Evolutionary conservation across 30 jellyfish, hydroid and myxozoan genomes (phyloP), one percentile per base, ranked within the genome.

Genomic region (Hydractinia symbiolongicarpus): DNA sequence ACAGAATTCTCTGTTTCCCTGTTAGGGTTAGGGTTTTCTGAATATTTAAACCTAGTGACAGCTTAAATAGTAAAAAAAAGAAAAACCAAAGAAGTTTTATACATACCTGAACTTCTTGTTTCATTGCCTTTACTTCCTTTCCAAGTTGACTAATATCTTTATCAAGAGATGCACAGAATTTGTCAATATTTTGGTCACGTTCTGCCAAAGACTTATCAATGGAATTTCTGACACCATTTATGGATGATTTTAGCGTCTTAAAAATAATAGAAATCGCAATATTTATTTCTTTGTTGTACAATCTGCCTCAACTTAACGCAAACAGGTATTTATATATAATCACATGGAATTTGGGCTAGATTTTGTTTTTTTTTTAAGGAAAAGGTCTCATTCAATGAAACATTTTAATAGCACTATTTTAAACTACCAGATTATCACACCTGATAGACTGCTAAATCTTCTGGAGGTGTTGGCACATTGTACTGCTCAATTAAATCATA

Each of bases 391-490:
- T 9, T 57, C 10, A 57, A 10, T 10, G n/a, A 57, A 57, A n/a
- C n/a, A 58, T 58, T 58, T 58, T 58, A 58, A 58, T 16, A 58
- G 69, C 15, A 58, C 74, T n/a, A 64, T n/a, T 51, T 64, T 64
- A 64, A 64, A 7, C 19, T 30, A 16, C 17, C 19, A 58, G 69
- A 58, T 11, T 58, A 68, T 44, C 19, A 7, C 55, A 94, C 99
- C 99, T 94, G 96, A 66, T 94, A 94, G 9, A 82, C 99, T 13
- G 99, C 99, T 53, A 94, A 82, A 73, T 94, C 96, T 82, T 94
- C 99, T 4, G 99, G 99, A 4, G 99, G 99, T 14, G 95, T 88
- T 67, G 99, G 99, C 58, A 94, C 96, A 13, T 61, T 72, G 79
- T 94, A 94, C 30, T 52, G 78, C 53, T 94, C 99, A 70, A 94